phyloP scores from a whole-genome alignment of 2,888 invertebrate species.

The Lamproptera curius region DNA sequence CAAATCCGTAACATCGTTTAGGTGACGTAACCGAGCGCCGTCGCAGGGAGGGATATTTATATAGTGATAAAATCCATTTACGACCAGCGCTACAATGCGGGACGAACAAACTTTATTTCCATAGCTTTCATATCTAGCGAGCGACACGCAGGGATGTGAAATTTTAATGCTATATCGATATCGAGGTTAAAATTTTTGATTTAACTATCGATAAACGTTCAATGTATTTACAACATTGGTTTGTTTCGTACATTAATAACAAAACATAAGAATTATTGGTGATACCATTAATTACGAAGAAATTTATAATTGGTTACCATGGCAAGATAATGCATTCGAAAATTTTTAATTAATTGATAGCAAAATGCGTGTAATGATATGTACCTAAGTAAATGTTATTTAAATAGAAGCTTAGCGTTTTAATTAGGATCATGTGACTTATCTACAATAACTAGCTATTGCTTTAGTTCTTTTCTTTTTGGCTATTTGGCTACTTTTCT shows the following conservation, averaged over 20 bases:
- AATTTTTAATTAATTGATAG: constrained; percentile 12
- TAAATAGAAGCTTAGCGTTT: too few relatives aligned
- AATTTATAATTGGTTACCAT: not conserved
- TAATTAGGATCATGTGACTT: too few relatives aligned
- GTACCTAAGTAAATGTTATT: too few relatives aligned
- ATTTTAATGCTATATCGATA: too few relatives aligned
- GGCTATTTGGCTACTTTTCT: too few relatives aligned
- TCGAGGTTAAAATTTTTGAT: constrained; percentile 5
- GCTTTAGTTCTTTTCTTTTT: too few relatives aligned
- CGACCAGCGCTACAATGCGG: constrained; percentile 63
- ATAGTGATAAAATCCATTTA: constrained; percentile 76
- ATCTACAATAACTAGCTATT: too few relatives aligned
- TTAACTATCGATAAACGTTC: not conserved
- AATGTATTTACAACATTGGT: not conserved
- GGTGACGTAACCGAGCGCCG: constrained; percentile 38
- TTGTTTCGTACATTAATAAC: too few relatives aligned
- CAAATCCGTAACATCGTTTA: constrained; percentile 21
- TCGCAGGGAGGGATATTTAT: constrained; percentile 61
- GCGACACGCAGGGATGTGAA: constrained; percentile 32
- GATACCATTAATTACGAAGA: constrained; percentile 3
- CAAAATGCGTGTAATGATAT: not conserved
- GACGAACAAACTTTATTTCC: constrained; percentile 73
- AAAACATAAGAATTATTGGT: not conserved
- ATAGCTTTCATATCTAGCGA: constrained; percentile 66
- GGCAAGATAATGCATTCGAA: not conserved